These are phyloP conservation scores for Mormyrops attenuatus DNA, from an alignment of 2,797 vertebrate genomes.

Conservation along the genomic window DNA sequence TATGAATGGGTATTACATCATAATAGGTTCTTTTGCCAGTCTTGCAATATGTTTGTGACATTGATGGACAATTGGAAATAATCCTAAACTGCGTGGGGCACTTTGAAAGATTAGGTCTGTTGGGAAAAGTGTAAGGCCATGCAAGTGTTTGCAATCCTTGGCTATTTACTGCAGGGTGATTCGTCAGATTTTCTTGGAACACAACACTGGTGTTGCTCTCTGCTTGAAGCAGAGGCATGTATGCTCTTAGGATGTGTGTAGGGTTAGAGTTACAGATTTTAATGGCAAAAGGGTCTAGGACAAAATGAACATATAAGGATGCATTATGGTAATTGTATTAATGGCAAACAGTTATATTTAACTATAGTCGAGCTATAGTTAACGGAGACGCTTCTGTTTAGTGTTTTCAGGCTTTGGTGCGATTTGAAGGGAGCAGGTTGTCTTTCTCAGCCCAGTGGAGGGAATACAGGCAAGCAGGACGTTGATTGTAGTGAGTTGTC, in stretches of 20 bases:
- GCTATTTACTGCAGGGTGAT: background rate
- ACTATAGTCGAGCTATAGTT: background rate
- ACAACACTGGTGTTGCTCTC: background rate
- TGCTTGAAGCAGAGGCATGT: background rate
- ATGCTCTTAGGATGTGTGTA: conserved; percentile 22
- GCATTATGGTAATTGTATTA: background rate
- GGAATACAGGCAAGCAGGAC: conserved; percentile 37
- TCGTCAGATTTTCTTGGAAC: background rate
- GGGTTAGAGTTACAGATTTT: background rate
- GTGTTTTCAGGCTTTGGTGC: background rate
- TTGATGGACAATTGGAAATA: background rate
- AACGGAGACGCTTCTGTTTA: background rate
- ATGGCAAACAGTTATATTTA: background rate
- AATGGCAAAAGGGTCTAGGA: background rate
- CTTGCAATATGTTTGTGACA: background rate
- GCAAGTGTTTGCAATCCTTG: background rate
- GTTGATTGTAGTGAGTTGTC: conserved; percentile 25
- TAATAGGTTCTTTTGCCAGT: background rate
- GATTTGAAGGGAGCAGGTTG: background rate
- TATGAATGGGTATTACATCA: background rate
- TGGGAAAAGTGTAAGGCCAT: background rate
- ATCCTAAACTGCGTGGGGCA: background rate
- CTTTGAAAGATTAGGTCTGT: background rate
- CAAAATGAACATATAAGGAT: background rate
- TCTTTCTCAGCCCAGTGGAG: conserved; percentile 15